phyloP scores from a whole-genome alignment of 2,113 vertebrate genomes.

The Pimephales promelas region DNA sequence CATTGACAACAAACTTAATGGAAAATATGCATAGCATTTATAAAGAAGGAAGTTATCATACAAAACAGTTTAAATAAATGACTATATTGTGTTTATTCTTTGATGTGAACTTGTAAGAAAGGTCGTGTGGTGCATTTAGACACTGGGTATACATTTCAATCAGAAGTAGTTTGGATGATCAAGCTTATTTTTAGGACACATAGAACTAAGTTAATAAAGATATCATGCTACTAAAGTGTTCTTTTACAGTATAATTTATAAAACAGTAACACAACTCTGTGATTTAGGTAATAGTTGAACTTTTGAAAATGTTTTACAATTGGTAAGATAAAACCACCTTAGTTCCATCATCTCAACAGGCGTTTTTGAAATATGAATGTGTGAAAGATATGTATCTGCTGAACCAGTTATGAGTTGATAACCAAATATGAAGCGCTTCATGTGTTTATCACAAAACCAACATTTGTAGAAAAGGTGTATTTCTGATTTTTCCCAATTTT shows the following conservation, averaged over 20 bases:
- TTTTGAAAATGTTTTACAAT: neutral
- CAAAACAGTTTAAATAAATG: neutral
- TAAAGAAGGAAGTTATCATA: neutral
- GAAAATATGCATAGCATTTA: neutral
- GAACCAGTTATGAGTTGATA: neutral
- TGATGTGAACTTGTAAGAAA: neutral
- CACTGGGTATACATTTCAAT: neutral
- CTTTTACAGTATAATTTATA: no score
- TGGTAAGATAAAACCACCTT: neutral
- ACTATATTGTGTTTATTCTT: neutral
- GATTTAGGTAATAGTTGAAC: no score
- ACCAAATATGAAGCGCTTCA: neutral
- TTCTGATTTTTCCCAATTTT: neutral
- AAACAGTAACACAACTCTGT: no score
- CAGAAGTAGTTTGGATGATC: no score
- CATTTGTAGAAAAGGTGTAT: neutral
- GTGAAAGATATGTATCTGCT: neutral
- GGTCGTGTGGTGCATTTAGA: neutral
- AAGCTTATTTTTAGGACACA: neutral
- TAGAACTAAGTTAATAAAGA: neutral
- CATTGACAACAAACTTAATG: neutral
- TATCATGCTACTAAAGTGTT: neutral
- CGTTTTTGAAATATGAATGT: neutral
- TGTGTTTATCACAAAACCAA: neutral
- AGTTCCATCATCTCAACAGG: neutral